Evolutionary conservation across 2,888 invertebrate species (phyloP).

Genomic region (Unio delphinus): DNA sequence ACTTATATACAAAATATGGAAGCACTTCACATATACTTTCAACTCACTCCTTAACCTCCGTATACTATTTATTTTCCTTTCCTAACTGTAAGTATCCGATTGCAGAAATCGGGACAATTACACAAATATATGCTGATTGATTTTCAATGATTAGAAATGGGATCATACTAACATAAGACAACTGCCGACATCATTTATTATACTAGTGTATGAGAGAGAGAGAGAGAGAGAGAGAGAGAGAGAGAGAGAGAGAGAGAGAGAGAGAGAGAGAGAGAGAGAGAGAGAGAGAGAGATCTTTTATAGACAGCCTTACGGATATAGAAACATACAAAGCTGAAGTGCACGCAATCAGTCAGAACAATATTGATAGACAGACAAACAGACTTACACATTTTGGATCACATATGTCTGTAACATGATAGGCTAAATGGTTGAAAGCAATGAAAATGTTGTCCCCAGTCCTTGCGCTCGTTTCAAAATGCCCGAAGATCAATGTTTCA

Average conservation of each 20-base stretch:
- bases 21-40: too few species aligned
- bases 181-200: too few species aligned
- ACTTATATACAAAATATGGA: too few species aligned
- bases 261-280: constrained; percentile 4
- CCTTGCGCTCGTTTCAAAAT: constrained; percentile 65
- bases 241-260: constrained; percentile 4
- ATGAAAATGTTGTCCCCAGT: constrained; percentile 57
- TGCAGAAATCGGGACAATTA: too few species aligned
- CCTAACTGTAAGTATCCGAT: too few species aligned
- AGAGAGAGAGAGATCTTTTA: neutral
- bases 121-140: too few species aligned
- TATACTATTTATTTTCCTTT: too few species aligned
- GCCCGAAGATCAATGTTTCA: constrained; percentile 58
- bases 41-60: too few species aligned
- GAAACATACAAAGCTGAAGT: constrained; percentile 2
- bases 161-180: too few species aligned
- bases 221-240: constrained; percentile 1
- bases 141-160: too few species aligned
- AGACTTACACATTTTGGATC: constrained; percentile 59
- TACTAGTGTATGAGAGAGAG: neutral
- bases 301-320: neutral
- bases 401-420: constrained; percentile 61
- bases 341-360: neutral
- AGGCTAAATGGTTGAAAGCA: constrained; percentile 59
- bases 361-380: neutral